Evolutionary conservation across 2,797 vertebrate species (phyloP).

Genomic region (Acanthornis magna): DNA sequence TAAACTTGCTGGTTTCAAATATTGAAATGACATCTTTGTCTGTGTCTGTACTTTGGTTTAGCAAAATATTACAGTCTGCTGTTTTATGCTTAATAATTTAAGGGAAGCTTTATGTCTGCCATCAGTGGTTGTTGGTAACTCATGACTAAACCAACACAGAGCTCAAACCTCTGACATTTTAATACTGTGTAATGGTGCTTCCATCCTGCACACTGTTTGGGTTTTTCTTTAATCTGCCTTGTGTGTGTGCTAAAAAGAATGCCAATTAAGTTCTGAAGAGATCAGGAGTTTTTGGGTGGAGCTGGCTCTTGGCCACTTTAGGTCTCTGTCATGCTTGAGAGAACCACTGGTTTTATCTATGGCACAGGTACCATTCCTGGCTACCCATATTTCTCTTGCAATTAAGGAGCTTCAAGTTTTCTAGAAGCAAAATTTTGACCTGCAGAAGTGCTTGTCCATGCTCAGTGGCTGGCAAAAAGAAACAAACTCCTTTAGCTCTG

Average conservation of each 20-base stretch:
- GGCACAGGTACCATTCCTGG: neutral
- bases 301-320: neutral
- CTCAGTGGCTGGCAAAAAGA: neutral
- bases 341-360: neutral
- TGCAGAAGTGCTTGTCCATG: neutral
- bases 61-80: constrained; percentile 88
- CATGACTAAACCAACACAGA: constrained; percentile 74
- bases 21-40: constrained; percentile 95
- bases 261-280: constrained; percentile 59
- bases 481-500: neutral
- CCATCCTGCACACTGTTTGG: neutral
- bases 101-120: constrained; percentile 77
- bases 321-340: neutral
- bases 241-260: constrained; percentile 45
- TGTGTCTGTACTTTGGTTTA: constrained; percentile 89
- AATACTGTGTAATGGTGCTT: constrained; percentile 68
- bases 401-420: neutral
- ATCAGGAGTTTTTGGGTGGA: neutral
- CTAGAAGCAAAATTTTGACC: neutral
- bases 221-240: constrained; percentile 34
- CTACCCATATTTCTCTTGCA: neutral
- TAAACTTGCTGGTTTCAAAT: constrained; percentile 99
- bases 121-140: constrained; percentile 78
- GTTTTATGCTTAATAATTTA: constrained; percentile 85
- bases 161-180: constrained; percentile 79